Conservation (phyloP, 1,140 invertebrate species). For the Drosophila watanabei region DNA sequence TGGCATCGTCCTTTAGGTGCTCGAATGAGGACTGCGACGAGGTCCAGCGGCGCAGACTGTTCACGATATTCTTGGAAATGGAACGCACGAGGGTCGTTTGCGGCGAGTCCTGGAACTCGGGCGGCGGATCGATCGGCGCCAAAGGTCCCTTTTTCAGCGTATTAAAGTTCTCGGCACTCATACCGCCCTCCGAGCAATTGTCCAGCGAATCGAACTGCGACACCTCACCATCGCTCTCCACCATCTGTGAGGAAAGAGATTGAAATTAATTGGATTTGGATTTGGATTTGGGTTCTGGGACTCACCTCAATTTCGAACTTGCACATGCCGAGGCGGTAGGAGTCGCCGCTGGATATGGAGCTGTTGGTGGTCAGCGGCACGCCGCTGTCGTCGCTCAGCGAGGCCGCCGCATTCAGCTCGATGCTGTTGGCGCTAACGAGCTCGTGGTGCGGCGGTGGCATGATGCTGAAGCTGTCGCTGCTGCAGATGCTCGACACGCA, state of each 20-base stretch:
- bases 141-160: constrained; percentile 92
- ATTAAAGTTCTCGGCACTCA: constrained; percentile 92
- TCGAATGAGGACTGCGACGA: constrained; percentile 82
- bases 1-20: constrained; percentile 71
- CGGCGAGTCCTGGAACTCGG: constrained; percentile 89
- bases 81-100: constrained; percentile 82
- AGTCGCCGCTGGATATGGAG: constrained; percentile 87
- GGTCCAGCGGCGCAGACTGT: constrained; percentile 79
- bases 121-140: constrained; percentile 91
- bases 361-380: constrained; percentile 87
- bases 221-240: constrained; percentile 90
- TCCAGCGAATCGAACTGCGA: constrained; percentile 89
- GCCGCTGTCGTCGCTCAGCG: constrained; percentile 87
- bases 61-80: constrained; percentile 78
- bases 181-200: constrained; percentile 89
- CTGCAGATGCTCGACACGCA: constrained; percentile 67
- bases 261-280: not conserved
- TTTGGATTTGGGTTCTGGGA: not conserved
- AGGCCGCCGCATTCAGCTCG: constrained; percentile 81
- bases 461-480: constrained; percentile 80
- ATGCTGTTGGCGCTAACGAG: constrained; percentile 82
- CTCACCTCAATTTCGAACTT: constrained; percentile 86
- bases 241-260: constrained; percentile 85
- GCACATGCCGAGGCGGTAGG: constrained; percentile 86
- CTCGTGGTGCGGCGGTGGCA: constrained; percentile 72